Conservation (phyloP, 2,888 invertebrate species). For the Leptodirus hochenwartii region DNA sequence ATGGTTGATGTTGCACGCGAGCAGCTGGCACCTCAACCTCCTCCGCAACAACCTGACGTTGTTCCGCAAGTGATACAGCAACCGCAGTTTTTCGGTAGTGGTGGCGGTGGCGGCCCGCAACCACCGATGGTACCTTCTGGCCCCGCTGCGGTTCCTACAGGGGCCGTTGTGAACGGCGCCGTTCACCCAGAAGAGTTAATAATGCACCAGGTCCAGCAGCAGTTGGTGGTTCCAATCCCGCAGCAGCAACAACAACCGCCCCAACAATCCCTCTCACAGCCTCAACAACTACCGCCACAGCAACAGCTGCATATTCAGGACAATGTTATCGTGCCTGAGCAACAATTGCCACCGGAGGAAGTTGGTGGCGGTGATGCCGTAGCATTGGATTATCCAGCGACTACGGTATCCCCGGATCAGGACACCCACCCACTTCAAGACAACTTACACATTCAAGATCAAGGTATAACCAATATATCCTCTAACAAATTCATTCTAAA, state of each 20-base stretch:
- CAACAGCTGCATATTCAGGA: background rate
- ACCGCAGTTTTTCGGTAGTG: background rate
- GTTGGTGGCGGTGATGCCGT: constrained; percentile 6
- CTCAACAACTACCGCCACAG: constrained; percentile 1
- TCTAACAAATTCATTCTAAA: no score
- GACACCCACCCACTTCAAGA: background rate
- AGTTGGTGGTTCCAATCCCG: background rate
- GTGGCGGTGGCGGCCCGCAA: background rate
- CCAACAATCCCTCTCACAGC: constrained; percentile 5
- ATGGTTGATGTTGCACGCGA: background rate
- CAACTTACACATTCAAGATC: no score
- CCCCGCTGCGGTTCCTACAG: background rate
- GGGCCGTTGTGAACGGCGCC: constrained; percentile 24
- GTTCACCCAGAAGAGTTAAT: constrained; percentile 26
- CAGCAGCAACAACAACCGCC: constrained; percentile 13
- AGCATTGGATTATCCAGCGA: no score
- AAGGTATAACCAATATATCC: no score
- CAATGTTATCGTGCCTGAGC: background rate
- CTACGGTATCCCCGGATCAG: constrained; percentile 1
- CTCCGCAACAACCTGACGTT: no score
- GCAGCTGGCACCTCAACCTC: no score
- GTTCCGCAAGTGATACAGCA: background rate
- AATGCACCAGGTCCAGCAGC: no score
- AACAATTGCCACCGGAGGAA: constrained; percentile 1
- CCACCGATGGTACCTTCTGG: background rate